Conservation (phyloP, 2,113 vertebrate species). For the Geococcyx californianus region DNA sequence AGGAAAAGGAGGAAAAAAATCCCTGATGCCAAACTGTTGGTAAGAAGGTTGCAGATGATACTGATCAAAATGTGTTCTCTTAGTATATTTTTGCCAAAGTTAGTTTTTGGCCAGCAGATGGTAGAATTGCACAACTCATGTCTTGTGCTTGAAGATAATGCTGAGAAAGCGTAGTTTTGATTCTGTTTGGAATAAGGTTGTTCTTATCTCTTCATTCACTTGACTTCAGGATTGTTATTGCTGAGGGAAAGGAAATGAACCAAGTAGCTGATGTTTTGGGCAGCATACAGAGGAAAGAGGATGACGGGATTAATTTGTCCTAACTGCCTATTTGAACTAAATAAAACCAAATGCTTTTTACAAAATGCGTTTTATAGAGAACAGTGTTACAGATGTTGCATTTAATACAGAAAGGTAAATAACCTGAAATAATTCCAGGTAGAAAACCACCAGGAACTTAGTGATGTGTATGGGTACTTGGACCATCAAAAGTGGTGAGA, state of each 20-base stretch:
- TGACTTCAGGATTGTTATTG: background rate
- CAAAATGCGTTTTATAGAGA: background rate
- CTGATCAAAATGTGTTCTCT: background rate
- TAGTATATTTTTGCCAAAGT: background rate
- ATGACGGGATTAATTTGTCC: background rate
- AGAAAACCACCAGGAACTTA: background rate
- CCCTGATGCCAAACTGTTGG: background rate
- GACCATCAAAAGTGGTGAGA: background rate
- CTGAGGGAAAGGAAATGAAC: background rate
- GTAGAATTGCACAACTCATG: constrained; percentile 33
- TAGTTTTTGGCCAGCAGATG: constrained; percentile 68
- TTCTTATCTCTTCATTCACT: background rate
- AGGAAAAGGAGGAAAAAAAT: background rate
- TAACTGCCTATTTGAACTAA: background rate
- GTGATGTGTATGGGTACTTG: rapidly evolving
- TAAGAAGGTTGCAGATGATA: background rate
- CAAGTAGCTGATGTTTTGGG: background rate
- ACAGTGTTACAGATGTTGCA: background rate
- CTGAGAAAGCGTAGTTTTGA: background rate
- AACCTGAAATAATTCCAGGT: background rate
- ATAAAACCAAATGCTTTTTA: background rate
- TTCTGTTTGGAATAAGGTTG: background rate
- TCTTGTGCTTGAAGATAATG: rapidly evolving
- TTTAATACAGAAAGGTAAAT: background rate
- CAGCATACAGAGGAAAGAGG: background rate